Evolutionary conservation across 2,797 vertebrate genomes (phyloP).

Genomic region (Tapera naevia): DNA sequence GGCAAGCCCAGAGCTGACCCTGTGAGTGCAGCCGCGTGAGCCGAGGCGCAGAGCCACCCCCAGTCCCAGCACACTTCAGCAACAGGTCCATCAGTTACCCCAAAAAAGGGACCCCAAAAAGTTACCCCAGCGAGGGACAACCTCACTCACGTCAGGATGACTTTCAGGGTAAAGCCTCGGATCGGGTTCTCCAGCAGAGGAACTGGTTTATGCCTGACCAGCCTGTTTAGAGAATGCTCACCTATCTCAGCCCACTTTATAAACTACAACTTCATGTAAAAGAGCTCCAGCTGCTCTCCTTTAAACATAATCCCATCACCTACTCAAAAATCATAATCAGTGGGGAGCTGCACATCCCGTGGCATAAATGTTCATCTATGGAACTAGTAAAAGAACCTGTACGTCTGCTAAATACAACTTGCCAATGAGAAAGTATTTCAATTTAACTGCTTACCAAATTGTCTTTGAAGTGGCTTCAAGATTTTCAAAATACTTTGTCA

Average conservation of each 20-base stretch:
- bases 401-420: constrained; percentile 43
- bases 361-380: constrained; percentile 40
- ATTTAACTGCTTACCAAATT: constrained; percentile 29
- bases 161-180: background rate
- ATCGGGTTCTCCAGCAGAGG: background rate
- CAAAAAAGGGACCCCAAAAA: too few relatives aligned
- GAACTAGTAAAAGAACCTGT: constrained; percentile 50
- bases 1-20: background rate
- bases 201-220: background rate
- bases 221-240: background rate
- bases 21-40: background rate
- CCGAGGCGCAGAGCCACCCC: background rate
- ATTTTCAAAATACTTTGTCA: constrained; percentile 10
- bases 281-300: background rate
- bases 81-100: too few relatives aligned
- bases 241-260: background rate
- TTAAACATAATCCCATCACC: background rate
- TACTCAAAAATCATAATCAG: background rate
- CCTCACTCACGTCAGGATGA: background rate
- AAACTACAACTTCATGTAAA: background rate
- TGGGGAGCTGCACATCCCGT: background rate
- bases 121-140: background rate
- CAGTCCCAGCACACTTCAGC: background rate
- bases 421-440: background rate
- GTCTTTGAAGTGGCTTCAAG: constrained; percentile 6